Evolutionary conservation across 2,888 invertebrate genomes (phyloP), one percentile per base, ranked within the genome.

Genomic region (Dryobotodes eremita): DNA sequence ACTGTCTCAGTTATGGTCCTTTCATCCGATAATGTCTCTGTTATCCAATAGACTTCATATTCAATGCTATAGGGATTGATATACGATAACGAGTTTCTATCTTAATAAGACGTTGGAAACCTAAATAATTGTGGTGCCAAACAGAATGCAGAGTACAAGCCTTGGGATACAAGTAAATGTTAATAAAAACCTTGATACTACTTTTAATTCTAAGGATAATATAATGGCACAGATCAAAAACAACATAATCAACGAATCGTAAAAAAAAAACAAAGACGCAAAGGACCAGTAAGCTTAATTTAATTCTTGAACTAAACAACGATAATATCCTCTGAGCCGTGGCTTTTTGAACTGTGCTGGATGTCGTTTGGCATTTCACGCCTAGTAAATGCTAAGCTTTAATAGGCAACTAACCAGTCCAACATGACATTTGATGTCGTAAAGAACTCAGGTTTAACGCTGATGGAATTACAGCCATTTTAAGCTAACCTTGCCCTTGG

Each of bases 31-130:
- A 85, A 48, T 71, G 46, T 74, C 68, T 65, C 31, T 72, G 31
- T 50, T 70, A 75, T 86, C n/a, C 71, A 83, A 71, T 73, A 71
- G 61, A 65, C 23, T 64, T 75, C 36, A 42, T 70, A 57, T 86
- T 64, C n/a, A 62, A 85, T 72, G 59, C 53, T 71, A 80, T 53
- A 17, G 0, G 15, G 15, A 59, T 73, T 59, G 23, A 61, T 50
- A 11, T n/a, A 48, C 23, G 80, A 72, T 53, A 3, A n/a, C 1
- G 15, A 57, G 13, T 53, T 36, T 55, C 8, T 26, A 71, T 46
- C 26, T 53, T 13, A 48, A 31, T 55, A 46, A 57, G 23, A 31
- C 20, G 5, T 10, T 20, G 62, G 10, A 10, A 62, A 36, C 20
- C 31, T 11, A 62, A 36, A 20, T 8, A 2, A 59, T 15, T 26